Base-by-base conservation (phyloP, 2,113 vertebrate genomes). In the Muntiacus reevesi region DNA sequence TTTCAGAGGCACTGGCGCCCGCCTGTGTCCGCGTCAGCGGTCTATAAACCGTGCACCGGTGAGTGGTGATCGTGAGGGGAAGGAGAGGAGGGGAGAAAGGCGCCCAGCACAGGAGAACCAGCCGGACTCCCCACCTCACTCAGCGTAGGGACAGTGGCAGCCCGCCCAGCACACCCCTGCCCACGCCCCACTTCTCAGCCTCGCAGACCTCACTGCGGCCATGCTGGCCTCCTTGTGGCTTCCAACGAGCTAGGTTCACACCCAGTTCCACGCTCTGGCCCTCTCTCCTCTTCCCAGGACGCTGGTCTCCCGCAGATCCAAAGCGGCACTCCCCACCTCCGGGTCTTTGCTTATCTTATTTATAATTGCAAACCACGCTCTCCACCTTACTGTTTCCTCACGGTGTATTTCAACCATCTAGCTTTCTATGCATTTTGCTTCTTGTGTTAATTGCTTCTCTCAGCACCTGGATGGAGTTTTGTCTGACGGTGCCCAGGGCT, bases 181-280 rank as follows among this genome's bases (percentile, higher is more conserved):
- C 40, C 23, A 5, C 43, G 17, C 45, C 30, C 33, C n/a, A 0
- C 43, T 55, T 36, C n/a, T 57, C 59, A 10, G 45, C 17, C 36
- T 47, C 14, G 3, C 3, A 15, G 15, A 17, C 36, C 15, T 45
- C 19, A 0, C 43, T 3, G 2, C 0, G 0, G 88, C 76, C 67
- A 19, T 0, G 0, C 27, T 6, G 8, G 81, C 16, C 55, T 47
- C 78, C 25, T 1, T 11, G 23, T 27, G 45, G 67, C 59, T 92
- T 14, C 14, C 33, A 14, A 43, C 4, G 13, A 15, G 10, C 62
- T 43, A 27, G 91, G 47, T 7, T 21, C 52, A 33, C 0, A 17
- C 25, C 14, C 36, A 33, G 4, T 25, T 52, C 5, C 2, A 79
- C 43, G 3, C 28, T 25, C 14, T 1, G 0, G 55, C 36, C 30